Conservation (phyloP, 2,888 invertebrate genomes). For the Ichneumoninae sp. region DNA sequence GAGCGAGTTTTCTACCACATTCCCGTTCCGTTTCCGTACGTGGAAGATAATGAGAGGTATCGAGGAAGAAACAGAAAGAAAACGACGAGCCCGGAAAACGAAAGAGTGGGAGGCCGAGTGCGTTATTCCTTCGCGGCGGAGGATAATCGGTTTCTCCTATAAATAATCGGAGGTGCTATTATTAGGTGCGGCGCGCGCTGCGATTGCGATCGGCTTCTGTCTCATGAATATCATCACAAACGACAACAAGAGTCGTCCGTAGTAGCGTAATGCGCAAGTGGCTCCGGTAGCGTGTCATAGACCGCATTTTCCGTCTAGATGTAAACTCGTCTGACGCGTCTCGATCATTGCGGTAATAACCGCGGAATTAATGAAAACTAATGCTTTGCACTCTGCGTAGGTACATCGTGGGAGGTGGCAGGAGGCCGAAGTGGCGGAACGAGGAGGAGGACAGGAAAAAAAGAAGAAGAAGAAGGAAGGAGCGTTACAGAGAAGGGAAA, state of each 20-base stretch:
- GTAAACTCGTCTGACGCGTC: slow-evolving; percentile 20
- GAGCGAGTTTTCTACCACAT: slow-evolving; percentile 27
- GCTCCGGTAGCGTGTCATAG: slow-evolving; percentile 39
- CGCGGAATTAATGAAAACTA: slow-evolving; percentile 2
- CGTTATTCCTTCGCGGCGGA: slow-evolving; percentile 36
- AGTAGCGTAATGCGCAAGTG: neutral
- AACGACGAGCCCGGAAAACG: neutral
- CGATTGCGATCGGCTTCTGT: slow-evolving; percentile 17
- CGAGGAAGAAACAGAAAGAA: neutral
- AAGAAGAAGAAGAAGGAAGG: neutral
- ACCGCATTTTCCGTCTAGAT: slow-evolving; percentile 53
- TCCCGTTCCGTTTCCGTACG: slow-evolving; percentile 51
- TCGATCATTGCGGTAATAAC: slow-evolving; percentile 20
- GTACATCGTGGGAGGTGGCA: slow-evolving; percentile 10
- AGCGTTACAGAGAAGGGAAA: slow-evolving; percentile 30
- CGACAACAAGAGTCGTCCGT: neutral
- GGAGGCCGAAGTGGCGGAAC: neutral
- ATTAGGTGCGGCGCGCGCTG: slow-evolving; percentile 32
- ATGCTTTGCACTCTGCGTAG: neutral
- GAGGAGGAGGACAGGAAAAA: neutral
- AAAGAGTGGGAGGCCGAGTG: slow-evolving; percentile 20
- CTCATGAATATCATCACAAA: slow-evolving; percentile 29
- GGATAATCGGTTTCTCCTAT: slow-evolving; percentile 41
- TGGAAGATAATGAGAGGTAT: slow-evolving; percentile 37
- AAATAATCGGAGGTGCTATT: slow-evolving; percentile 52